Evolutionary conservation across 2,888 invertebrate genomes (phyloP).

Genomic region (Abrostola triplasia): DNA sequence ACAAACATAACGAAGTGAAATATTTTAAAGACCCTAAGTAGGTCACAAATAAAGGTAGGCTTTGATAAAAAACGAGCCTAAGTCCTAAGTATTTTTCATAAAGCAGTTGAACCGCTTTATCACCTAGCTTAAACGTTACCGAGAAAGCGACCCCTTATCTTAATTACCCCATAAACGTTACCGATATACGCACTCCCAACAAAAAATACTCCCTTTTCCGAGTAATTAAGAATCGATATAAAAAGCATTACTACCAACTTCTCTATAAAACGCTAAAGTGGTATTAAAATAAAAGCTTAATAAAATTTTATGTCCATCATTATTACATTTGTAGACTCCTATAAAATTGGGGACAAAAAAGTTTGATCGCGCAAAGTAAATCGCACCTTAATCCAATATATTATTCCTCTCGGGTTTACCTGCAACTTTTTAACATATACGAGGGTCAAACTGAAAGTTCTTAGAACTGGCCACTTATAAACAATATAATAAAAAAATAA

Average conservation of each 20-base stretch:
- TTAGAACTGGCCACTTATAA: too few species aligned
- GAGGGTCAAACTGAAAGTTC: too few species aligned
- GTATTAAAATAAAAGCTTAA: constrained; percentile 36
- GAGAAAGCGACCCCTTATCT: constrained; percentile 35
- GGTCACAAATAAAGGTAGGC: constrained; percentile 6
- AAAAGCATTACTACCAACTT: constrained; percentile 39
- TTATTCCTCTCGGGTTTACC: constrained; percentile 40
- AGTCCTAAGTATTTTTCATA: constrained; percentile 33
- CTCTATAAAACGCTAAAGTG: constrained; percentile 27
- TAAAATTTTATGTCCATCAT: constrained; percentile 34
- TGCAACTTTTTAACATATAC: constrained; percentile 49
- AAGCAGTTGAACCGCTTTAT: constrained; percentile 44
- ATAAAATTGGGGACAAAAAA: constrained; percentile 28
- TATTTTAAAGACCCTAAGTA: background rate
- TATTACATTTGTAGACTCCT: constrained; percentile 27
- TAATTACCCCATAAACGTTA: constrained; percentile 47
- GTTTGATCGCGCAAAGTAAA: constrained; percentile 22
- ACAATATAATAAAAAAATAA: too few species aligned
- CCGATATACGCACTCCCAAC: constrained; percentile 24
- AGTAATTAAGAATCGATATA: constrained; percentile 52
- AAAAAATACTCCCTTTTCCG: constrained; percentile 22
- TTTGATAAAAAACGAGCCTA: constrained; percentile 33
- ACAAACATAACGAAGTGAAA: background rate
- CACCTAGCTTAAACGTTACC: constrained; percentile 39
- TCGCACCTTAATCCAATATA: constrained; percentile 27